Conservation (phyloP, 2,888 invertebrate species). For the Plagodis pulveraria region DNA sequence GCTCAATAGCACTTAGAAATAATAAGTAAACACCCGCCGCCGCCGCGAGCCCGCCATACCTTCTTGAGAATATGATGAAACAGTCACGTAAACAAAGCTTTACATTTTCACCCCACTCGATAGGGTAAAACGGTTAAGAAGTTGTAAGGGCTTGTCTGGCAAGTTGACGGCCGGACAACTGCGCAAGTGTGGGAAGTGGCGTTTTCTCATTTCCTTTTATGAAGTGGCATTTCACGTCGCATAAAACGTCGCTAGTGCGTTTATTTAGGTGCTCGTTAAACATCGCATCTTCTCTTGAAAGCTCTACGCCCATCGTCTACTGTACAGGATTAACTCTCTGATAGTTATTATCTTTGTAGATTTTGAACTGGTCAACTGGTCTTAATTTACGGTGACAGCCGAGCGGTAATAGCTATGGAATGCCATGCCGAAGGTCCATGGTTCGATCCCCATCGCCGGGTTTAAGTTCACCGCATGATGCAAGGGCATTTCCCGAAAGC, state of each 20-base stretch:
- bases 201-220: slow-evolving; percentile 57
- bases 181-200: slow-evolving; percentile 32
- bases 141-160: slow-evolving; percentile 32
- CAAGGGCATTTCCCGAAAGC: too few species aligned
- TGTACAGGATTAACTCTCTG: too few species aligned
- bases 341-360: too few species aligned
- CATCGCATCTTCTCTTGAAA: slow-evolving; percentile 29
- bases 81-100: slow-evolving; percentile 53
- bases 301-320: slow-evolving; percentile 20
- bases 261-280: slow-evolving; percentile 36
- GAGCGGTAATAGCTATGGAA: too few species aligned
- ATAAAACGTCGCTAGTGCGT: slow-evolving; percentile 27
- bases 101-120: slow-evolving; percentile 43
- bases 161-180: slow-evolving; percentile 33
- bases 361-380: too few species aligned
- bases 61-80: slow-evolving; percentile 49
- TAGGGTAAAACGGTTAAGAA: slow-evolving; percentile 28
- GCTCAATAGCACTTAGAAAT: slow-evolving; percentile 62
- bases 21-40: slow-evolving; percentile 60
- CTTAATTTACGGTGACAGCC: too few species aligned
- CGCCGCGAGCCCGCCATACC: slow-evolving; percentile 19
- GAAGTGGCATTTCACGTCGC: slow-evolving; percentile 38
- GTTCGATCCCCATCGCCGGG: too few species aligned
- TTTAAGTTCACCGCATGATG: too few species aligned
- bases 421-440: too few species aligned